Evolutionary conservation across 2,113 vertebrate genomes (phyloP), one percentile per base, ranked within the genome.

Genomic region (Aphelocoma coerulescens): DNA sequence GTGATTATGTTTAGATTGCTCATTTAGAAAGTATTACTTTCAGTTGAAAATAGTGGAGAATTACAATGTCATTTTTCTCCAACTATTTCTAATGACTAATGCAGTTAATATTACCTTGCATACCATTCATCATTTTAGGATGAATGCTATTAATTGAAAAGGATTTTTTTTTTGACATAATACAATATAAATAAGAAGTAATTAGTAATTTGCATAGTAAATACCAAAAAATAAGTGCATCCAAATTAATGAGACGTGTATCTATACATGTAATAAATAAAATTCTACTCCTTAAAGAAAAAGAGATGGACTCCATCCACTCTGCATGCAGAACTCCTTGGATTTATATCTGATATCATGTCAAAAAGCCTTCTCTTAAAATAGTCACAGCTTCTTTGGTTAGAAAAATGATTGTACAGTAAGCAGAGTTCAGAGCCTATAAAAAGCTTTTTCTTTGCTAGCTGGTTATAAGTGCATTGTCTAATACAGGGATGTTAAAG

Each of bases 1-100:
- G 16, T 83, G 65, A 91, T 94, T 95, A 81, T 76, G 66, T 89
- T 95, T 91, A 77, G 59, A 94, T 93, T 95, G n/a, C 27, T 95
- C 33, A 46, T 80, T 96, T 93, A 67, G 84, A 93, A 95, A 89
- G 89, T 35, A 87, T 22, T 11, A 71, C 18, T 95, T 90, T 67
- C 49, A 41, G 23, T 71, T 91, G 82, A 88, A 82, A 84, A 62
- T 52, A 88, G 68, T 76, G 43, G 82, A 74, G 55, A 80, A 96
- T 85, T 82, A 79, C 27, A 20, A 43, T 68, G 43, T 75, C 84
- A 90, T 79, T 94, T 83, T 80, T 94, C 67, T 79, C 20, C 69
- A 62, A 52, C 43, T 73, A 48, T 92, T 94, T 96, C 73, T 93
- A 88, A 74, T 84, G 49, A 86, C 67, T 95, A 92, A 96, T 66